Evolutionary conservation across 1,140 invertebrate species (phyloP), one percentile per base, ranked within the genome.

Genomic region (Pectinophora gossypiella): DNA sequence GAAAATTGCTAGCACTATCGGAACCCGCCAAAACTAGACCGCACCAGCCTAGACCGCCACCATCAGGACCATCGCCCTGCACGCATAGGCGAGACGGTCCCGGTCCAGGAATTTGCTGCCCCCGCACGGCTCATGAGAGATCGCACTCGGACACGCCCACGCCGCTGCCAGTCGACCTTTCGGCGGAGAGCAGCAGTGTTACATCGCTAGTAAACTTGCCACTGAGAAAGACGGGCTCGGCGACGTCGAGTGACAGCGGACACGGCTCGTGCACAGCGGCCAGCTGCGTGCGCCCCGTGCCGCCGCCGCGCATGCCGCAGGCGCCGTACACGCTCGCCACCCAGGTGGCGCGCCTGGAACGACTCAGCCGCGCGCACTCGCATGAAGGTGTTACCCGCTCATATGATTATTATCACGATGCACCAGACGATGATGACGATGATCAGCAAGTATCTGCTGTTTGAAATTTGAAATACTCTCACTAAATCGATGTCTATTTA

Each of bases 151-250:
- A 97, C 76, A 96, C 95, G 3, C 94, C 93, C 4, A 93, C 91
- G 62, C 91, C 94, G n/a, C 89, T 95, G 53, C 94, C 95, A 1
- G 96, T 98, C 13, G 95, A 97, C 79, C 90, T 99, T 36, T 97
- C 95, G 51, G 95, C 96, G 9, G 97, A 99, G 85, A 97, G 96
- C 77, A 98, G 96, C 78, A 97, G 96, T 83, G 97, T 98, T 46
- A 97, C 97, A 20, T 96, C 95, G 61, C 90, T 98, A 58, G 95
- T 95, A 67, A 96, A 96, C 89, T 90, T 97, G 76, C 95, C 95
- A 40, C 83, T 96, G 59, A 89, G 96, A 59, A 97, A 98, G 89
- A 96, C 95, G 27, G 94, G 94, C 76, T 96, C 95, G 48, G 91
- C 95, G 59, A 95, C 94, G 56, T 95, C 94, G 60, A 95, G 92